Conservation (phyloP, 2,888 invertebrate genomes). For the Diarsia brunnea region DNA sequence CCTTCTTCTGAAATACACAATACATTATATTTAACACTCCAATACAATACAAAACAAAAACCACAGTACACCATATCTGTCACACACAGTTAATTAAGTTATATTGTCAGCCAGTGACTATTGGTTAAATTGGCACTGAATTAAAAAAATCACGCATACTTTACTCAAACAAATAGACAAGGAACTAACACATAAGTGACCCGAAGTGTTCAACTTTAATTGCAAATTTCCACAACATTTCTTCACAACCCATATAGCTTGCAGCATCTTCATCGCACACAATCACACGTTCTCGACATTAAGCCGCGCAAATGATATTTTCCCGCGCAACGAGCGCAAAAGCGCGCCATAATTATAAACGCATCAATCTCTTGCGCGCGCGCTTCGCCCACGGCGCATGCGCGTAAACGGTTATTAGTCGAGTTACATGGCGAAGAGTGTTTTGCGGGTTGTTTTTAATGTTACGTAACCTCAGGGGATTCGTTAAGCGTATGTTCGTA, state of each 20-base stretch:
- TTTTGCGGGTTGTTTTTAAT: slow-evolving; percentile 67
- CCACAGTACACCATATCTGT: no score
- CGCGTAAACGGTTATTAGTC: slow-evolving; percentile 84
- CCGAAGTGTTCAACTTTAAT: neutral
- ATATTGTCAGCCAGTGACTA: no score
- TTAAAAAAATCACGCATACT: neutral
- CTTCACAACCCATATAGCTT: slow-evolving; percentile 40
- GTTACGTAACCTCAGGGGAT: slow-evolving; percentile 66
- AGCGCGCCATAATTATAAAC: slow-evolving; percentile 88
- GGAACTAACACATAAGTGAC: neutral
- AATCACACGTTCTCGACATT: slow-evolving; percentile 60
- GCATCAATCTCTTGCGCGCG: slow-evolving; percentile 87
- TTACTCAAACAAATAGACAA: slow-evolving; percentile 1
- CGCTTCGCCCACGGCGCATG: slow-evolving; percentile 75
- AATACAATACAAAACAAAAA: no score
- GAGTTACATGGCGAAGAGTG: slow-evolving; percentile 71
- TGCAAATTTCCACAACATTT: neutral
- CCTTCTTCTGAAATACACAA: no score
- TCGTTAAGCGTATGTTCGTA: slow-evolving; percentile 56
- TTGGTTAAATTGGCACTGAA: no score
- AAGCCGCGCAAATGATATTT: slow-evolving; percentile 83
- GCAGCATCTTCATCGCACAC: slow-evolving; percentile 58
- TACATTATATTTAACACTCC: no score
- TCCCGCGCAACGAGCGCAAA: slow-evolving; percentile 80
- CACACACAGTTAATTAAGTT: no score